These are phyloP conservation scores for Thysanoteuthis rhombus DNA, from an alignment of 2,888 invertebrate genomes.

Conservation along the genomic window DNA sequence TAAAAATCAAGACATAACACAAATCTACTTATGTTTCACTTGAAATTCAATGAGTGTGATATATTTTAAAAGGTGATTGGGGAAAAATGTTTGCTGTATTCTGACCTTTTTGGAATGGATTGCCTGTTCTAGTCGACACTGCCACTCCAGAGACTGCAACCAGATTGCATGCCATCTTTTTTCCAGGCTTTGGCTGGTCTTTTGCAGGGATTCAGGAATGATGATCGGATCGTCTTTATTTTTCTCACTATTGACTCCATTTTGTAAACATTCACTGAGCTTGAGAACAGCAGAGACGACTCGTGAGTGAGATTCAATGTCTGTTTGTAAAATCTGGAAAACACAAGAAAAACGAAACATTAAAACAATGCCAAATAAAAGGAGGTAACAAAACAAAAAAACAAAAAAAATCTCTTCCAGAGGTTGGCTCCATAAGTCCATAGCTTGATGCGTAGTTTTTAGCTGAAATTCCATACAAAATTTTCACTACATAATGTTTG, in stretches of 20 bases:
- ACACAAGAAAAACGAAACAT: slow-evolving; percentile 36
- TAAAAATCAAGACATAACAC: too few species aligned
- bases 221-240: slow-evolving; percentile 38
- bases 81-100: not conserved
- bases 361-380: not conserved
- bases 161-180: slow-evolving; percentile 90
- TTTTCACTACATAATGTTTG: too few species aligned
- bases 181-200: slow-evolving; percentile 80
- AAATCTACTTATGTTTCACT: too few species aligned
- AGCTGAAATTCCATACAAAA: too few species aligned
- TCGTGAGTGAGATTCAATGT: slow-evolving; percentile 82
- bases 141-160: slow-evolving; percentile 89
- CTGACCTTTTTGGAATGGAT: slow-evolving; percentile 55
- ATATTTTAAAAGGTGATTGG: not conserved
- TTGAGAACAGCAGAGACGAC: slow-evolving; percentile 67
- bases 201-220: slow-evolving; percentile 59
- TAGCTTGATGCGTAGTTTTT: too few species aligned
- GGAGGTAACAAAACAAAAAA: not conserved
- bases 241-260: slow-evolving; percentile 36
- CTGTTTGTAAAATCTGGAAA: slow-evolving; percentile 86
- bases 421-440: not conserved
- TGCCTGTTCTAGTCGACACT: slow-evolving; percentile 83
- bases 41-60: not conserved
- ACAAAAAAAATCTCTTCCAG: not conserved
- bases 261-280: slow-evolving; percentile 64